Percentiles rank a stretch among this genome's conserved stretches.
These are phyloP conservation scores for Pristis pectinata DNA, from an alignment of 2,797 vertebrate genomes.

Conservation along the genomic window DNA sequence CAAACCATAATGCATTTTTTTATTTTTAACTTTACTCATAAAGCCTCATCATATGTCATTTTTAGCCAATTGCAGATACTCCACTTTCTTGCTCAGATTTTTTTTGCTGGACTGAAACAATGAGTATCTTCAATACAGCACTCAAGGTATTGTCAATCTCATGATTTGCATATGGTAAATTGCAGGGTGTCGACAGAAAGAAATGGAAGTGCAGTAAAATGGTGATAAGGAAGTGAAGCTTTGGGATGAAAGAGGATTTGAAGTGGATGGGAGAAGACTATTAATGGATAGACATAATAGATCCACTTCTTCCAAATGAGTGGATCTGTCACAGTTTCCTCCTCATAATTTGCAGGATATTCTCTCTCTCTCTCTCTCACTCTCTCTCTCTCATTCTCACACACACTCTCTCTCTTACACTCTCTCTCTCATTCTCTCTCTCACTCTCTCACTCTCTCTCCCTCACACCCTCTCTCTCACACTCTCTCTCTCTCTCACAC, in stretches of 20 bases:
- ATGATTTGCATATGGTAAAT: background rate
- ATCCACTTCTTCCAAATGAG: background rate
- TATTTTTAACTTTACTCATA: background rate
- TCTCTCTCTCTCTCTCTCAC: too few relatives aligned
- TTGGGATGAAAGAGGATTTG: background rate
- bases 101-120: too few relatives aligned
- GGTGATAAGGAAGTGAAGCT: background rate
- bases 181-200: background rate
- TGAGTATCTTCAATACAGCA: background rate
- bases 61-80: background rate
- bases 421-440: too few relatives aligned
- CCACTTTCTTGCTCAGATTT: background rate
- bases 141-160: background rate
- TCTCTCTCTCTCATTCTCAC: too few relatives aligned
- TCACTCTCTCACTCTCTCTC: too few relatives aligned
- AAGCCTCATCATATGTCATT: background rate
- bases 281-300: background rate
- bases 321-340: background rate
- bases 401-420: background rate
- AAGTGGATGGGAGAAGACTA: background rate
- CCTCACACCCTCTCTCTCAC: background rate
- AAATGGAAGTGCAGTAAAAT: background rate
- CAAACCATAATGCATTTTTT: background rate
- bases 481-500: too few relatives aligned
- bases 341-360: background rate